A percentile compares a stretch with the other conserved stretches of the same genome.
Evolutionary conservation across 1,140 invertebrate species (phyloP).

Genomic region (Drosophila setifemur): DNA sequence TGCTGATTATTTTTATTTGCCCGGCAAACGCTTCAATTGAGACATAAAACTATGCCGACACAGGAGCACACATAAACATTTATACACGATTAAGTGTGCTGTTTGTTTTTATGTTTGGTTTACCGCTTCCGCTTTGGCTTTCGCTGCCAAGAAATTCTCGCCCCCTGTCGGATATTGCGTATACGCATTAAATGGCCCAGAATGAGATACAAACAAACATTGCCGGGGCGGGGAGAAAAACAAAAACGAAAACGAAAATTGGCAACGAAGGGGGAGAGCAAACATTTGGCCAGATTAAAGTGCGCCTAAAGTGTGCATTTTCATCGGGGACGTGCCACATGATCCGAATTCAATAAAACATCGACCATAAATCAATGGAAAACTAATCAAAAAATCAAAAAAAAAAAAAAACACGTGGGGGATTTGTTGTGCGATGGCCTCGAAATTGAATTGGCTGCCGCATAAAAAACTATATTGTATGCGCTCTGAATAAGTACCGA

Average conservation of each 20-base stretch:
- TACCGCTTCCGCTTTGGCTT: slow-evolving; percentile 61
- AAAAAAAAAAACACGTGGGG: slow-evolving; percentile 43
- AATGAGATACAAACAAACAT: slow-evolving; percentile 54
- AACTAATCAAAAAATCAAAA: slow-evolving; percentile 72
- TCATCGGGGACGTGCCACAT: background rate
- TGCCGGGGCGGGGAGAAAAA: slow-evolving; percentile 29
- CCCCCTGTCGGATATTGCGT: slow-evolving; percentile 43
- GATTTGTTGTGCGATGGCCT: slow-evolving; percentile 42
- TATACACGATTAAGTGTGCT: slow-evolving; percentile 77
- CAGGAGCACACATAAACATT: slow-evolving; percentile 69
- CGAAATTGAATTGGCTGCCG: slow-evolving; percentile 7
- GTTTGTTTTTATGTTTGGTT: slow-evolving; percentile 80
- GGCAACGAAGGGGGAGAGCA: slow-evolving; percentile 6
- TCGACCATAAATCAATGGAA: slow-evolving; percentile 66
- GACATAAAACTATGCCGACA: slow-evolving; percentile 74
- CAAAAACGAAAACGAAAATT: slow-evolving; percentile 36
- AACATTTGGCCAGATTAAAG: slow-evolving; percentile 47
- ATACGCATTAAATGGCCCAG: slow-evolving; percentile 67
- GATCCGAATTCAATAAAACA: slow-evolving; percentile 34
- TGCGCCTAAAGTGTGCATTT: slow-evolving; percentile 16
- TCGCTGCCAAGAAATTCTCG: slow-evolving; percentile 7
- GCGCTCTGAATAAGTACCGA: background rate
- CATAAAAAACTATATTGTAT: background rate
- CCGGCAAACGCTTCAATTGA: slow-evolving; percentile 65
- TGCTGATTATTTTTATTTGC: slow-evolving; percentile 79